Evolutionary conservation across 2,113 vertebrate genomes (phyloP).

Genomic region (Leptobrachium ailaonicum): DNA sequence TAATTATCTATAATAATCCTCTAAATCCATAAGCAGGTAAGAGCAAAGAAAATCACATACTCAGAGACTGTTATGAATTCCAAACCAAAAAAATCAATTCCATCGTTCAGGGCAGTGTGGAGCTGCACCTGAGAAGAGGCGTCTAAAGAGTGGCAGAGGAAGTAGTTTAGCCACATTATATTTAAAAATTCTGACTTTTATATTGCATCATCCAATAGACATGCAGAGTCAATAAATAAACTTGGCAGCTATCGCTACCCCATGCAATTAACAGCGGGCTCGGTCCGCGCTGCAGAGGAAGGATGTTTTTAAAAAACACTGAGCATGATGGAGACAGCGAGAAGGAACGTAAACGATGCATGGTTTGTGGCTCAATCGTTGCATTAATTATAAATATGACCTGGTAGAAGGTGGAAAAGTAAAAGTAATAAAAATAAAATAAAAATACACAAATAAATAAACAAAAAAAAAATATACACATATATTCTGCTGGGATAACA

Average conservation of each 20-base stretch:
- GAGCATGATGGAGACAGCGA: neutral
- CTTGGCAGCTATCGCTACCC: conserved; percentile 14
- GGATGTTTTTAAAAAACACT: conserved; percentile 20
- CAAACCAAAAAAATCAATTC: conserved; percentile 37
- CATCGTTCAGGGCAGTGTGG: conserved; percentile 6
- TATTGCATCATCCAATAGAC: conserved; percentile 41
- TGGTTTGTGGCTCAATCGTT: neutral
- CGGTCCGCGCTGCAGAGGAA: conserved; percentile 31
- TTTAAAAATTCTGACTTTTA: conserved; percentile 37
- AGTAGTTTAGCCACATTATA: conserved; percentile 36
- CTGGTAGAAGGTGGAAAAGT: neutral
- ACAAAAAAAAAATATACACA: too few species aligned
- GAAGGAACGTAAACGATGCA: neutral
- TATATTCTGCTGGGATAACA: too few species aligned
- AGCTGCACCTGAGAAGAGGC: conserved; percentile 35
- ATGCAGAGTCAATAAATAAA: conserved; percentile 42
- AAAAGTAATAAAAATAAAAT: too few species aligned
- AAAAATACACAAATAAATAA: too few species aligned
- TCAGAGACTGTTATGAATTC: conserved; percentile 32
- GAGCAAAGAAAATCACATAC: conserved; percentile 21
- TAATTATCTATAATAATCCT: too few species aligned
- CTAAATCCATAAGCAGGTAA: neutral
- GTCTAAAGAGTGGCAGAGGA: conserved; percentile 39
- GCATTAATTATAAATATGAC: neutral
- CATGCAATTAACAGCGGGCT: conserved; percentile 30